These are phyloP conservation scores for Drosophila guanche DNA, from an alignment of 1,140 invertebrate species.

Conservation along the genomic window DNA sequence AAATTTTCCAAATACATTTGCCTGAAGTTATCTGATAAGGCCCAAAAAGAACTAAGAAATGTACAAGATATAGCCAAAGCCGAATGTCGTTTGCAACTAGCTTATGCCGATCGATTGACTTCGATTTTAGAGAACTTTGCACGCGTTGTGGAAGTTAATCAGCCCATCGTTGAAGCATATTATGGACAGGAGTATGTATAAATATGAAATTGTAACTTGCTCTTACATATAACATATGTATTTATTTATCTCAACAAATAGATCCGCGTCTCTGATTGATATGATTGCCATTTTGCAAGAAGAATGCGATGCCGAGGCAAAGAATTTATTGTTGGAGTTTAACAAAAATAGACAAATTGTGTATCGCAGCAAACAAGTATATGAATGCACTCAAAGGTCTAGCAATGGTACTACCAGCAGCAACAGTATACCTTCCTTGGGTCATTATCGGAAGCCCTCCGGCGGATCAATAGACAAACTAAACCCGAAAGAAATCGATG, in stretches of 20 bases:
- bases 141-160: conserved; percentile 94
- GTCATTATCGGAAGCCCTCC: conserved; percentile 79
- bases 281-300: conserved; percentile 90
- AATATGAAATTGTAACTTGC: too few species aligned
- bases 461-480: conserved; percentile 85
- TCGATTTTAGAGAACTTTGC: conserved; percentile 95
- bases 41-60: conserved; percentile 89
- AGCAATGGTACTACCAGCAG: conserved; percentile 51
- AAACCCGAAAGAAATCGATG: conserved; percentile 95
- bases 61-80: conserved; percentile 86
- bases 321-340: conserved; percentile 91
- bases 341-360: conserved; percentile 89
- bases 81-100: conserved; percentile 89
- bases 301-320: conserved; percentile 92
- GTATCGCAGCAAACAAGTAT: conserved; percentile 87
- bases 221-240: too few species aligned
- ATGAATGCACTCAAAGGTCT: conserved; percentile 85
- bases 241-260: not conserved
- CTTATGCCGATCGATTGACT: conserved; percentile 93
- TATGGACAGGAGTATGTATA: conserved; percentile 87
- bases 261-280: conserved; percentile 88
- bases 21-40: conserved; percentile 89
- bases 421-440: conserved; percentile 72
- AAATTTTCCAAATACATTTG: conserved; percentile 97
- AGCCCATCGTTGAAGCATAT: conserved; percentile 96